Conservation (phyloP, 2,113 vertebrate species). For the Alosa alosa region DNA sequence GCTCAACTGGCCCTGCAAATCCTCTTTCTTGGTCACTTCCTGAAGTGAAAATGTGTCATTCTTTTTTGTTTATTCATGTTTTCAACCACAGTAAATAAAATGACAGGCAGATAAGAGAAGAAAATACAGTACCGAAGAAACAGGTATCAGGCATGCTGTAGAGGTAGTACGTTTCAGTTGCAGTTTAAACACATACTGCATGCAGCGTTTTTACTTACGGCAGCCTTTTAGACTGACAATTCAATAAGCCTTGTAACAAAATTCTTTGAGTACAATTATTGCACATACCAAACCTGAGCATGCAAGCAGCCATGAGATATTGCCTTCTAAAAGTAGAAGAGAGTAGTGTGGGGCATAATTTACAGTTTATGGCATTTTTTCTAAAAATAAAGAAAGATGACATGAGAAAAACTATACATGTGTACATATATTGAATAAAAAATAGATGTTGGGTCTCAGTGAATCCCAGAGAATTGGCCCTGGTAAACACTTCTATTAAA, state of each 20-base stretch:
- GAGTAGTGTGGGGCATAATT: neutral
- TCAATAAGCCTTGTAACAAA: neutral
- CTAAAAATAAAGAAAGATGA: neutral
- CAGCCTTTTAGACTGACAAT: neutral
- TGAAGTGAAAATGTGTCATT: constrained; percentile 76
- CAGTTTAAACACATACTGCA: neutral
- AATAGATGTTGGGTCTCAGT: neutral
- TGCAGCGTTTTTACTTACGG: neutral
- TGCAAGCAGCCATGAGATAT: neutral
- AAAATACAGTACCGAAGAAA: neutral
- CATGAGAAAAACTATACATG: neutral
- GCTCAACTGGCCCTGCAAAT: constrained; percentile 83
- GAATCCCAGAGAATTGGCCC: neutral
- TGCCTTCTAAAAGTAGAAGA: neutral
- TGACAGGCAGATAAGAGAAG: neutral
- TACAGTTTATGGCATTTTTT: neutral
- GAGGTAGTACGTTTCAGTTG: neutral
- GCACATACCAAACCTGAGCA: neutral
- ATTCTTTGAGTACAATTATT: neutral
- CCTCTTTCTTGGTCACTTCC: constrained; percentile 96
- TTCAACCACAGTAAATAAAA: constrained; percentile 5
- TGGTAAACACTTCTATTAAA: neutral
- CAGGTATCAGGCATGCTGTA: neutral
- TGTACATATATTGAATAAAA: neutral
- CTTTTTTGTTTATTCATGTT: constrained; percentile 1